Base-by-base conservation (phyloP, 2,888 invertebrate genomes). In the Drosophila formosana region DNA sequence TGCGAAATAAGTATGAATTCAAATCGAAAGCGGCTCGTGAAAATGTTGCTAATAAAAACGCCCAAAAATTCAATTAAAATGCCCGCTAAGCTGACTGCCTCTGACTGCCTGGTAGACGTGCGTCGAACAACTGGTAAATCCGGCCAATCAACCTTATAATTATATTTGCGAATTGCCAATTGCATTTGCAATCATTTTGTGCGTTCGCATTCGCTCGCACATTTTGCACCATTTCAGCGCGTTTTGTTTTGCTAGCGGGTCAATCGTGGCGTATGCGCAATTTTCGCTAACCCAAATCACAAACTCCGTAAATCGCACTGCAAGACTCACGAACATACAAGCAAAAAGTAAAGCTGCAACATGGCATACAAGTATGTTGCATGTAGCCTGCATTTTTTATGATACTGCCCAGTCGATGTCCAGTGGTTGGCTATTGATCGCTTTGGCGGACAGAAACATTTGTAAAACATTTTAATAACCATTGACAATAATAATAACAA, bases 381-480 rank as follows among this genome's bases (percentile, higher is more conserved):
- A 69, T 78, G 66, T 72, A 60, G 80, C 77, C 50, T 62, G 64
- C 70, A 83, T 85, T 85, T 86, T 80, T 57, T 71, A 51, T 80
- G 74, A 72, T 85, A 82, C 78, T 85, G 57, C 65, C 53, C 64
- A 49, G 41, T 53, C 57, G 30, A 50, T 55, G 75, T 66, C 53
- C 65, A 64, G 63, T 70, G 75, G 63, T 67, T 65, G 75, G 47
- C 57, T 50, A 60, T 71, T 67, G 74, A 76, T 70, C 68, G 73
- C 72, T 37, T 45, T 41, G 46, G 78, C 69, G 67, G 82, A 77
- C 85, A 84, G 80, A 72, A 78, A 89, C 89, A 87, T 89, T 81
- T 89, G 85, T 85, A 74, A 89, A 87, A 85, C 89, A 89, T 85
- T 85, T 84, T 85, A 87, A 85, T 84, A 84, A 88, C 83, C 75